Percentiles rank a stretch among this genome's conserved stretches.
These are phyloP conservation scores for Tetramorium simillimum DNA, from an alignment of 1,140 invertebrate species.

Conservation along the genomic window DNA sequence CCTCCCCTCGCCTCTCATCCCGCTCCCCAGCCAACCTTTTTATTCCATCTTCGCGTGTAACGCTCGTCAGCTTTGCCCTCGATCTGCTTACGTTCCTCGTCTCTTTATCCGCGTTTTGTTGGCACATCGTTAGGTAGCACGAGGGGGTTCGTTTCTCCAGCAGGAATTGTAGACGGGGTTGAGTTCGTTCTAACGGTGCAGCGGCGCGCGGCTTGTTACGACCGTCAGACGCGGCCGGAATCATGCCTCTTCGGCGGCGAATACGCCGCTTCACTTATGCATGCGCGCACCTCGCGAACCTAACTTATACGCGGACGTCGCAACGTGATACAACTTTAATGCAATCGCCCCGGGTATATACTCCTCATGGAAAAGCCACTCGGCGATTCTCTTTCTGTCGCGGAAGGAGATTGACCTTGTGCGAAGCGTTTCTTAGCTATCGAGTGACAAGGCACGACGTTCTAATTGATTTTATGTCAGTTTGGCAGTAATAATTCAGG, in stretches of 20 bases:
- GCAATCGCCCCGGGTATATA: conserved; percentile 41
- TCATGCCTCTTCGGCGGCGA: conserved; percentile 78
- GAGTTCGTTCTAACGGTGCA: conserved; percentile 50
- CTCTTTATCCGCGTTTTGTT: conserved; percentile 84
- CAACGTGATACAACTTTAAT: conserved; percentile 62
- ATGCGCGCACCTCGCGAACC: conserved; percentile 54
- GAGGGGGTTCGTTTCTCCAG: conserved; percentile 76
- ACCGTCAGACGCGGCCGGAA: conserved; percentile 81
- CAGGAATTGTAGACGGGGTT: conserved; percentile 51
- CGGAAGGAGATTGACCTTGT: conserved; percentile 56
- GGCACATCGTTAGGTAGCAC: conserved; percentile 83
- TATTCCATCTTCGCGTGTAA: conserved; percentile 39
- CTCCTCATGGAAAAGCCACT: conserved; percentile 46
- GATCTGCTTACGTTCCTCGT: conserved; percentile 81
- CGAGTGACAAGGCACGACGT: conserved; percentile 16
- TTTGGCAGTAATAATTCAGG: conserved; percentile 14
- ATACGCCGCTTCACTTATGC: conserved; percentile 55
- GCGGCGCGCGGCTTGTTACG: conserved; percentile 78
- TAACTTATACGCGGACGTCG: conserved; percentile 59
- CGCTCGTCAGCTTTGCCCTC: conserved; percentile 67
- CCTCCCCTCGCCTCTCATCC: background rate
- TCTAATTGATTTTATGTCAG: conserved; percentile 47
- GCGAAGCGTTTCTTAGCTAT: conserved; percentile 23
- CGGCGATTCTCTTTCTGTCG: conserved; percentile 33
- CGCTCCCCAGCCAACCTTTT: conserved; percentile 19